Base-by-base conservation (phyloP, 2,797 vertebrate species). In the Takifugu rubripes region DNA sequence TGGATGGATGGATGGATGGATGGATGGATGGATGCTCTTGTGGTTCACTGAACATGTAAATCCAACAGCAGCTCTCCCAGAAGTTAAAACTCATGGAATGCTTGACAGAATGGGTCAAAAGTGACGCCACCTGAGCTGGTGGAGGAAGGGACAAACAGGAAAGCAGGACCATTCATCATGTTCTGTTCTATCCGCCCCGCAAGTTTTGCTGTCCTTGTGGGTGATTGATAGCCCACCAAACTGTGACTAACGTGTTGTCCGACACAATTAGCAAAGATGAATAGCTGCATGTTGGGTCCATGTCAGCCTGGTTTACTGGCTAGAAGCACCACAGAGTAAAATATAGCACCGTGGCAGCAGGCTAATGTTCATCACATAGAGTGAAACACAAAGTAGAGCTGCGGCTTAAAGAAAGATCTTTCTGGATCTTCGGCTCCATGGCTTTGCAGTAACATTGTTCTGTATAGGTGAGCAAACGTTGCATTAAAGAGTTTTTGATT, bases 181-280 rank as follows among this genome's bases (percentile, higher is more conserved):
- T 25, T 59, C 61, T 52, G 56, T 52, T 52, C 59, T 52, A 52
- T 60, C 76, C 76, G 16, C 68, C 82, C 74, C 54, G 70, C 53
- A 65, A 67, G 69, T 77, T 84, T 71, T 64, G 59, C 59, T 36
- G 31, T 54, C 59, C 61, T 67, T 33, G 61, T 25, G 49, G 53
- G 59, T 88, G 84, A 90, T 86, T 88, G 86, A 89, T 88, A 75
- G 68, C 74, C 74, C 66, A 57, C 70, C 72, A 79, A 82, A 83
- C 82, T 78, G 77, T 76, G 81, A 88, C 75, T 83, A 89, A 84
- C 84, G 46, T 57, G 68, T 84, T 88, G 88, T 88, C 87, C 10
- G 58, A 72, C 73, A 81, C 84, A 87, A 89, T 88, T 89, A 89
- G 77, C 66, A 56, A 77, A 88, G 85, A 89, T 80, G 71, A 86